phyloP scores from a whole-genome alignment of 1,140 invertebrate species.

The Lanistes nyassanus region DNA sequence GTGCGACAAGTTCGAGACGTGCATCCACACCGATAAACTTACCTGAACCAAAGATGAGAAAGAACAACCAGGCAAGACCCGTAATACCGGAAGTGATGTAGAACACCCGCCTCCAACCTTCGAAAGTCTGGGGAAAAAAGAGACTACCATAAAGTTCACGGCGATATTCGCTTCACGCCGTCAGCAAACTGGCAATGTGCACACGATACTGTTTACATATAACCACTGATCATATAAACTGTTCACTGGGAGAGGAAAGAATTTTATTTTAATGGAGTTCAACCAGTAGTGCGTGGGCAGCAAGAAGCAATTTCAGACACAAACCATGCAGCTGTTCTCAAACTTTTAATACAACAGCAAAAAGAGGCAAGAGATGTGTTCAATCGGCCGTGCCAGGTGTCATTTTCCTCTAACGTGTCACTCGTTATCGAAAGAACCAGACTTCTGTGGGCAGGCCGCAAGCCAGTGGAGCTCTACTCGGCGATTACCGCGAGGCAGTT shows the following conservation, averaged over 20 bases:
- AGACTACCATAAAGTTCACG: conserved; percentile 6
- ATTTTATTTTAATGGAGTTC: too few species aligned
- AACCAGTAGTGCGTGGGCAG: too few species aligned
- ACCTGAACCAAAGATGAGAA: conserved; percentile 54
- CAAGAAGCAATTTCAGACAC: neutral
- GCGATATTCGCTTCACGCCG: neutral
- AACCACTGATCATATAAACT: neutral
- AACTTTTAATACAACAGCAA: too few species aligned
- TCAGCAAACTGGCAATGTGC: neutral
- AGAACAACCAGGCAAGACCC: conserved; percentile 40
- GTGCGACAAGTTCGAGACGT: too few species aligned
- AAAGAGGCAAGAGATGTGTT: too few species aligned
- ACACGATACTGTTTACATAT: neutral
- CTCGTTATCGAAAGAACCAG: too few species aligned
- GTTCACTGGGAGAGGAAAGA: neutral
- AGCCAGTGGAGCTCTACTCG: neutral
- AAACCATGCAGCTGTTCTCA: too few species aligned
- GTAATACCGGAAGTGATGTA: conserved; percentile 47
- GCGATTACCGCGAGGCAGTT: neutral
- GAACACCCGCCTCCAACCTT: conserved; percentile 50
- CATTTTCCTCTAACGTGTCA: too few species aligned
- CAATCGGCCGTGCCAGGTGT: too few species aligned
- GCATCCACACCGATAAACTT: conserved; percentile 21
- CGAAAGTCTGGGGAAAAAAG: conserved; percentile 41
- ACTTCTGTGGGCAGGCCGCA: too few species aligned